Evolutionary conservation across 2,113 vertebrate genomes (phyloP), one percentile per base, ranked within the genome.

Genomic region (Dicrurus megarhynchus): DNA sequence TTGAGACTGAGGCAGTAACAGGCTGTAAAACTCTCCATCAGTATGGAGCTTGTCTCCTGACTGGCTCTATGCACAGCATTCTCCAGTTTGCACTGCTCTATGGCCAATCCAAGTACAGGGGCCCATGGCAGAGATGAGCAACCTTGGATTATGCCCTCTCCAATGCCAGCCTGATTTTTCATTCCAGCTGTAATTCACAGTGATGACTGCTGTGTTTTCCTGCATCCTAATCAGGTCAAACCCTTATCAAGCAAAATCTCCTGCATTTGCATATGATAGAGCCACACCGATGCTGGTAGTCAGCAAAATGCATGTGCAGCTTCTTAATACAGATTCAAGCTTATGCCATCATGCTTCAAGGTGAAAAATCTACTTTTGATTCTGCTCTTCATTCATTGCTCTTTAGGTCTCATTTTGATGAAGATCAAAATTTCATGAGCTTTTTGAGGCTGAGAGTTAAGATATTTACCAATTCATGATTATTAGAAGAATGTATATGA

Each of bases 141-240:
- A 42, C 70, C 28, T 73, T 87, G 18, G 39, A 3, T 35, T 69
- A 11, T 13, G 27, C 61, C 74, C 59, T 90, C 55, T 57, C 67
- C 46, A 20, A 22, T 5, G 28, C n/a, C 81, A 84, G 53, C 11
- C 46, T 75, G 32, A 50, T 61, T 93, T 87, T 61, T 64, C 46
- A 76, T 91, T 85, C 49, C 84, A 73, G 61, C 74, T 89, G 57
- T 65, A 91, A 33, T 37, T 76, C 4, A 0, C 0, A 0, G 57
- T 94, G 81, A 78, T 83, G 78, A 57, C 57, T 85, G 81, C 55
- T 9, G 12, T 70, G 44, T 24, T 92, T 87, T 84, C 74, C 71
- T 91, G 89, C 81, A 87, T 90, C 59, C 32, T 87, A 85, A 96
- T 89, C 81, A 93, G 69, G n/a, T 68, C 65, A 83, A 93, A 91